Evolutionary conservation across 2,888 invertebrate genomes (phyloP).

Genomic region (Hyles lineata): DNA sequence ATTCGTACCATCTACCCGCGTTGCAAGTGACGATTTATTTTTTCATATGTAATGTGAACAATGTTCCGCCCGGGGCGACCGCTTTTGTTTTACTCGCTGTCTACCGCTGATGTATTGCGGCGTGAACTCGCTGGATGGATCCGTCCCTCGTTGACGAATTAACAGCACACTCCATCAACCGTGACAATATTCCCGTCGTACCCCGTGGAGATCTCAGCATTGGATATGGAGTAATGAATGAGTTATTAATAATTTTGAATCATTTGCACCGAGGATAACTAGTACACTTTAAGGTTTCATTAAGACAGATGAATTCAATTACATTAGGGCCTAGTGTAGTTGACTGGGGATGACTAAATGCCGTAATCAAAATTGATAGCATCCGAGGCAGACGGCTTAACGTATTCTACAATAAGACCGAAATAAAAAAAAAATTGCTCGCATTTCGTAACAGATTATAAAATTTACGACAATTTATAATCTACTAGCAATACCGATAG

Average conservation of each 20-base stretch:
- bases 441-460: neutral
- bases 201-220: neutral
- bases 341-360: too few relatives aligned
- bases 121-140: neutral
- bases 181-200: neutral
- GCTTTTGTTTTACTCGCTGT: conserved; percentile 22
- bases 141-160: neutral
- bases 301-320: neutral
- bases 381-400: too few relatives aligned
- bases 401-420: too few relatives aligned
- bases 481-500: neutral
- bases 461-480: neutral
- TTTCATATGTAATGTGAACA: conserved; percentile 4
- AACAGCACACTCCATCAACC: conserved; percentile 3
- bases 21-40: neutral
- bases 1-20: neutral
- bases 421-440: neutral
- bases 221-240: neutral
- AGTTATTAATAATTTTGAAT: neutral
- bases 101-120: conserved; percentile 28
- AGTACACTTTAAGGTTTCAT: neutral
- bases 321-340: too few relatives aligned
- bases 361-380: too few relatives aligned
- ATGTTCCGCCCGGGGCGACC: conserved; percentile 1
- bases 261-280: neutral